phyloP scores from a whole-genome alignment of 2,797 vertebrate species.

The Toxotes lorentzi region DNA sequence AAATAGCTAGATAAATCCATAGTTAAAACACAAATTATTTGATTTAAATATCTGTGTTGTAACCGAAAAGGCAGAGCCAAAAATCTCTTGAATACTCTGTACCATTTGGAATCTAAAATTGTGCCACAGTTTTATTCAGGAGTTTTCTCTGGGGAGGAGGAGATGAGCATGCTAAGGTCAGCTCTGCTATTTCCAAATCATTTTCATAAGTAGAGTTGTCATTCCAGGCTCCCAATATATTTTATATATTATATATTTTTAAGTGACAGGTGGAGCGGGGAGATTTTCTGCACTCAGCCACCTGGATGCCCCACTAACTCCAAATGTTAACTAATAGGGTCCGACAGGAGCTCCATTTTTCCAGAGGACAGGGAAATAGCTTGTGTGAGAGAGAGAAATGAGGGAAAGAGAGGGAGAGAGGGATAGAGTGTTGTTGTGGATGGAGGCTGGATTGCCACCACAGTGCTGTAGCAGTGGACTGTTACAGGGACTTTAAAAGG shows the following conservation, averaged over 20 bases:
- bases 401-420: not conserved
- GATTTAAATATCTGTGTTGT: not conserved
- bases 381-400: not conserved
- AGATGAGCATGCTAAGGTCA: slow-evolving; percentile 24
- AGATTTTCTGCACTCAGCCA: slow-evolving; percentile 48
- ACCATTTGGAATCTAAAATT: slow-evolving; percentile 20
- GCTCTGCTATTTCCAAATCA: slow-evolving; percentile 21
- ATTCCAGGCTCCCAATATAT: slow-evolving; percentile 44
- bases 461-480: not conserved
- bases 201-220: slow-evolving; percentile 49
- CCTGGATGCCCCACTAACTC: slow-evolving; percentile 56
- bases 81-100: not conserved
- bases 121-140: not conserved
- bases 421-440: not conserved
- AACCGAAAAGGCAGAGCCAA: not conserved
- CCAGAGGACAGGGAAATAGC: slow-evolving; percentile 2
- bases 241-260: slow-evolving; percentile 61
- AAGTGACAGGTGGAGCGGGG: slow-evolving; percentile 49
- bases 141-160: not conserved
- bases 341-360: slow-evolving; percentile 42
- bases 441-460: not conserved
- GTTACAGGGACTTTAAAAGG: not conserved
- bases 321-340: slow-evolving; percentile 52
- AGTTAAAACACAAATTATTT: not conserved
- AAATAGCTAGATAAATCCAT: not conserved